phyloP scores from a whole-genome alignment of 2,797 vertebrate species.

The Poecilia wingei region DNA sequence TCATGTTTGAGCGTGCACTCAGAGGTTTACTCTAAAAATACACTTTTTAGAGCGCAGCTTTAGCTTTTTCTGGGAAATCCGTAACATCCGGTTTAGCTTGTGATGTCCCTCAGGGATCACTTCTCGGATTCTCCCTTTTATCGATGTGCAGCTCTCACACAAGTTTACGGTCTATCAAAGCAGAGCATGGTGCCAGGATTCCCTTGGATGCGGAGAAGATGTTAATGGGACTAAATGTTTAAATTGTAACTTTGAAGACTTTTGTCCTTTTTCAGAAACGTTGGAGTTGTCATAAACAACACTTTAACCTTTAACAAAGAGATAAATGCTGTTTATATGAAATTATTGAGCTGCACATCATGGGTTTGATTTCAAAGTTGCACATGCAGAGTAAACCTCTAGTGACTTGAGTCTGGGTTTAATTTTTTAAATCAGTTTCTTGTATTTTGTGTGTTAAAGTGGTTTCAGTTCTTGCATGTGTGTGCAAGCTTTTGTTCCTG shows the following conservation, averaged over 20 bases:
- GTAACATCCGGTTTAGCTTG: not conserved
- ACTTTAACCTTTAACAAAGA: not conserved
- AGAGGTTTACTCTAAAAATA: no score
- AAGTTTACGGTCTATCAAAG: not conserved
- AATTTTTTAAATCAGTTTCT: not conserved
- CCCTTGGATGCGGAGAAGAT: not conserved
- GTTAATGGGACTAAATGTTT: not conserved
- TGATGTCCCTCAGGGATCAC: not conserved
- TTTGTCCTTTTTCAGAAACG: not conserved
- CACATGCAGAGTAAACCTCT: not conserved
- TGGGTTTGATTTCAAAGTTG: not conserved
- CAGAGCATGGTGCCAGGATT: not conserved
- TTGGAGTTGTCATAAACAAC: not conserved
- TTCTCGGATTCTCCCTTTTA: not conserved
- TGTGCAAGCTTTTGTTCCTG: constrained; percentile 12
- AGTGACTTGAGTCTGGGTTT: not conserved
- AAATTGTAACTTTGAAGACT: not conserved
- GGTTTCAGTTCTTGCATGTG: constrained; percentile 3
- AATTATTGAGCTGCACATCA: not conserved
- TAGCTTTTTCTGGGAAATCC: no score
- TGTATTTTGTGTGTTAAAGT: constrained; percentile 17
- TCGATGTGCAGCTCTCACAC: not conserved
- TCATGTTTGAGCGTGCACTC: no score
- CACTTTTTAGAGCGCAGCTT: no score
- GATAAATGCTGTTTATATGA: not conserved